Percentiles rank a stretch among this genome's conserved stretches.
These are phyloP conservation scores for Apamea anceps DNA, from an alignment of 2,888 invertebrate genomes.

Conservation along the genomic window DNA sequence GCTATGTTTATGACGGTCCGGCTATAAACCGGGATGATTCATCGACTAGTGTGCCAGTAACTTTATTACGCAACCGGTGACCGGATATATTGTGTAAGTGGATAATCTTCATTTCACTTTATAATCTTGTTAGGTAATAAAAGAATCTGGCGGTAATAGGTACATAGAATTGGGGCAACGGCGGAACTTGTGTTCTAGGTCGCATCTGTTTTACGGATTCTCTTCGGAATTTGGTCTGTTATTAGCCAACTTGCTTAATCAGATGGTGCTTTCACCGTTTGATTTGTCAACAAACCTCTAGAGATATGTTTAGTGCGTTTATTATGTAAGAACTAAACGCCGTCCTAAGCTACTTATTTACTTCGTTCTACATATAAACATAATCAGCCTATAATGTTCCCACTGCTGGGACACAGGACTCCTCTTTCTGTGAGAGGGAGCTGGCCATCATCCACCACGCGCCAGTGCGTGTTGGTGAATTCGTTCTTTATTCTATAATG, in stretches of 20 bases:
- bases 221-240: conserved; percentile 2
- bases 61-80: conserved; percentile 63
- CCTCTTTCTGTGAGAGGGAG: not conserved
- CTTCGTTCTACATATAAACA: not conserved
- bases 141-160: conserved; percentile 44
- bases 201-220: conserved; percentile 19
- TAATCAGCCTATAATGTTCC: not conserved
- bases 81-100: conserved; percentile 62
- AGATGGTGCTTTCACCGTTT: not conserved
- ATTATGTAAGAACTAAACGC: not conserved
- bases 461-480: not conserved
- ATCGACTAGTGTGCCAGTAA: conserved; percentile 60
- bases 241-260: conserved; percentile 5
- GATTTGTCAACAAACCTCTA: not conserved
- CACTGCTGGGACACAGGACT: not conserved
- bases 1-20: conserved; percentile 61
- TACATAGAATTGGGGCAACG: conserved; percentile 39
- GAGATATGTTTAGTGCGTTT: not conserved
- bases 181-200: conserved; percentile 17
- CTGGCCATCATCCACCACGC: not conserved
- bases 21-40: conserved; percentile 65
- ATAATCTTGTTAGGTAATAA: conserved; percentile 56
- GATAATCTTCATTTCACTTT: conserved; percentile 64
- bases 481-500: not conserved
- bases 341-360: not conserved